Evolutionary conservation across 2,888 invertebrate species (phyloP), one percentile per base, ranked within the genome.

Genomic region (Lycophotia porphyrea): DNA sequence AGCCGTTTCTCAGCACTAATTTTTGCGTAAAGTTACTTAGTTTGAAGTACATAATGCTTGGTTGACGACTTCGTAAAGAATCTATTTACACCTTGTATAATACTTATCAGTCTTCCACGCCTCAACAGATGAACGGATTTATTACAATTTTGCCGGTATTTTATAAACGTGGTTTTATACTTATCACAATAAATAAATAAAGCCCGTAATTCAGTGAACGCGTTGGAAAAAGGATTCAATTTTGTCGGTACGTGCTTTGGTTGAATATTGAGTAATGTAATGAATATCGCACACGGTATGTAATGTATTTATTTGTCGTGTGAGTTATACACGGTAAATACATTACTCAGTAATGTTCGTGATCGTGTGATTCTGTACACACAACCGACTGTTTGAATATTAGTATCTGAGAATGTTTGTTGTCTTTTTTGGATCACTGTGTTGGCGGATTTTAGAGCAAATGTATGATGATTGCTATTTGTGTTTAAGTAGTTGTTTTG

Each of bases 271-370:
- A 31, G 5, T 15, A 15, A 18, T 42, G 52, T 21, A 34, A 44
- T 66, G 31, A 66, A 75, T 39, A 76, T 15, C 42, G 18, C 27
- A 58, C 27, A 31, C 2, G 18, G 18, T 55, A 55, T 27, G 15
- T 31, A 58, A 58, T 31, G 18, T 58, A 58, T 58, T n/a, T n/a
- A n/a, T n/a, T 31, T 31, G 58, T 58, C 18, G 8, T 8, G 31
- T 58, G 3, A 70, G 39, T 27, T 36, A 2, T 58, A 76, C 77
- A 27, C 2, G 44, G 31, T 39, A 67, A 76, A 58, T 65, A 63
- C 47, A 49, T 75, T 63, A 65, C 27, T 52, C 27, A 49, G 52
- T 42, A 34, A 55, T 65, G 2, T 52, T 9, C 13, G 49, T 24
- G 5, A 65, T 24, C 44, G 2, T 44, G 24, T 34, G 55, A 64